These are phyloP conservation scores for Plebejus melissa DNA, from an alignment of 2,888 invertebrate species.

Conservation along the genomic window DNA sequence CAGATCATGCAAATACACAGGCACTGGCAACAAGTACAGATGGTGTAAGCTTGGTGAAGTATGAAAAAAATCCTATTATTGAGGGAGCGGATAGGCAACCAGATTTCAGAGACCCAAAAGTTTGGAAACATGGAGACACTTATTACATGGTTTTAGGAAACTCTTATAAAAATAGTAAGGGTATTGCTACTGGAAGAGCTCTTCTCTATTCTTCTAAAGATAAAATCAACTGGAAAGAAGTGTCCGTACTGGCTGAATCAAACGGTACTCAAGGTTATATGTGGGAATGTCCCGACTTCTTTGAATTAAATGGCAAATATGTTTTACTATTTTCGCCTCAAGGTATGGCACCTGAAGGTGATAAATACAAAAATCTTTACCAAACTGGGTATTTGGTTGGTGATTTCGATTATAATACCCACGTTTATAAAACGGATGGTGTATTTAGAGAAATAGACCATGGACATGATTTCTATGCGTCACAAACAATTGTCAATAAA, in stretches of 20 bases:
- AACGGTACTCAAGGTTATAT: constrained; percentile 60
- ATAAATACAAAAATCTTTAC: constrained; percentile 57
- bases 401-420: constrained; percentile 53
- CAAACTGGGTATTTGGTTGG: constrained; percentile 70
- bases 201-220: constrained; percentile 59
- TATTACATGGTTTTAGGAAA: constrained; percentile 71
- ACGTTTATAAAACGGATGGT: constrained; percentile 47
- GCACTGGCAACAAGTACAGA: constrained; percentile 56
- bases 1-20: constrained; percentile 55
- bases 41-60: constrained; percentile 56
- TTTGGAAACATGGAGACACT: constrained; percentile 57
- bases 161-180: constrained; percentile 45
- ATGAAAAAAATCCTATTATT: constrained; percentile 57
- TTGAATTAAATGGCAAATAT: constrained; percentile 55
- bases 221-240: constrained; percentile 52
- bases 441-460: constrained; percentile 57
- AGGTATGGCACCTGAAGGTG: constrained; percentile 55
- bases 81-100: constrained; percentile 51
- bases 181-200: constrained; percentile 49
- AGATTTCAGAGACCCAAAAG: constrained; percentile 71
- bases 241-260: constrained; percentile 51
- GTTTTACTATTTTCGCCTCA: constrained; percentile 68
- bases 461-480: constrained; percentile 70
- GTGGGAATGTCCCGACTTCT: constrained; percentile 77
- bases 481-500: constrained; percentile 55